Conservation (phyloP, 2,888 invertebrate genomes). For the Silvanus unidentatus region DNA sequence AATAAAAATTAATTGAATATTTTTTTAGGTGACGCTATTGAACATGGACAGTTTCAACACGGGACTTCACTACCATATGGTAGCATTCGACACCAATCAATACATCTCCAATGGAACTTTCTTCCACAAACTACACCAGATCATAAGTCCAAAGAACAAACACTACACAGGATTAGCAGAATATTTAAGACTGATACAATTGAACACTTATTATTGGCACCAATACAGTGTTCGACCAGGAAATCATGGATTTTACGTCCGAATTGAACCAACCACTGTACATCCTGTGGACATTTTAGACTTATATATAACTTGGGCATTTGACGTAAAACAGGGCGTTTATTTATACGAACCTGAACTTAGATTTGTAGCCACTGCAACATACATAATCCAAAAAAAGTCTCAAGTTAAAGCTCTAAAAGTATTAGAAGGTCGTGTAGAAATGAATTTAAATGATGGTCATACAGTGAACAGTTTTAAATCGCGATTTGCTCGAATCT, state of each 20-base stretch:
- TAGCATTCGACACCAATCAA: constrained; percentile 35
- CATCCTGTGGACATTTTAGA: constrained; percentile 31
- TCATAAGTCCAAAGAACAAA: too few species aligned
- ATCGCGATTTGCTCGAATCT: constrained; percentile 32
- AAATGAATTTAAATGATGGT: constrained; percentile 31
- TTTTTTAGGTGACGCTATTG: constrained; percentile 17
- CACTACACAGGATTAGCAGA: too few species aligned
- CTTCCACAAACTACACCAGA: neutral
- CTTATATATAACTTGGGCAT: constrained; percentile 29
- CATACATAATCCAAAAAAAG: constrained; percentile 22
- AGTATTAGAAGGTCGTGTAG: constrained; percentile 38
- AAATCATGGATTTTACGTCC: constrained; percentile 17
- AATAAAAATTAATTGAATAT: constrained; percentile 8
- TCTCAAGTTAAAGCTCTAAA: constrained; percentile 27
- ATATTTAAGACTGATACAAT: too few species aligned
- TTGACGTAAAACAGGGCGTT: constrained; percentile 22
- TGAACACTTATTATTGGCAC: too few species aligned
- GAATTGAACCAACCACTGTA: constrained; percentile 18
- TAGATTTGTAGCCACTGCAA: constrained; percentile 31
- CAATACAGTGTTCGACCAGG: constrained; percentile 13
- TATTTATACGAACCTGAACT: constrained; percentile 19
- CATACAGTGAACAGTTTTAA: constrained; percentile 33
- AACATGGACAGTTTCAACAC: constrained; percentile 23
- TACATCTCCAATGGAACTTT: constrained; percentile 14
- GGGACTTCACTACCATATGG: constrained; percentile 27